phyloP scores from a whole-genome alignment of 2,113 vertebrate species.

The Syngnathus floridae region DNA sequence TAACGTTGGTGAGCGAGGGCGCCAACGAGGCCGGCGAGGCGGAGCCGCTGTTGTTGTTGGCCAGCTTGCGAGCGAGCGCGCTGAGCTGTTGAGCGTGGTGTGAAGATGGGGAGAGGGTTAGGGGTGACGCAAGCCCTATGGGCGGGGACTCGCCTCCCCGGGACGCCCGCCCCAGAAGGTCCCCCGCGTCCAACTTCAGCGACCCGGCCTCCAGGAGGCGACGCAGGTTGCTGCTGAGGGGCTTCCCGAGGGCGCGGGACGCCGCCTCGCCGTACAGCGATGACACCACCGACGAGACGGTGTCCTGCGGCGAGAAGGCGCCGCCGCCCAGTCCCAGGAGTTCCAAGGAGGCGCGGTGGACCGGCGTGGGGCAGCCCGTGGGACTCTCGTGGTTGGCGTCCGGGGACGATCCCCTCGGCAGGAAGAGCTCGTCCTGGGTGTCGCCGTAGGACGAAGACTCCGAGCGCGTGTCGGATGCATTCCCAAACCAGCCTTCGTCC shows the following conservation, averaged over 20 bases:
- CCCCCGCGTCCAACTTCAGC: conserved; percentile 79
- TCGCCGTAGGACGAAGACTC: conserved; percentile 95
- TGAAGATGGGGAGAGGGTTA: conserved; percentile 85
- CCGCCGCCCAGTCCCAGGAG: conserved; percentile 81
- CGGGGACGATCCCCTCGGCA: conserved; percentile 72
- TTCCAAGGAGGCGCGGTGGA: conserved; percentile 81
- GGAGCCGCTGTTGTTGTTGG: conserved; percentile 71
- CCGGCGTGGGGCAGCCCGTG: conserved; percentile 88
- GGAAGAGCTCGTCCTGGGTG: conserved; percentile 83
- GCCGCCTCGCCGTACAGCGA: conserved; percentile 86
- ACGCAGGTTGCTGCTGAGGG: conserved; percentile 91
- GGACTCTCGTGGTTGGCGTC: conserved; percentile 84
- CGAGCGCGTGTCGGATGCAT: conserved; percentile 90
- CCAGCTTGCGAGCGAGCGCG: conserved; percentile 90
- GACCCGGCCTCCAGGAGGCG: conserved; percentile 92
- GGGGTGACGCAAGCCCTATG: conserved; percentile 70
- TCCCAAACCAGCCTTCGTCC: conserved; percentile 93
- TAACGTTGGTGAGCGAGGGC: conserved; percentile 61
- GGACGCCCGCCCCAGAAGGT: conserved; percentile 64
- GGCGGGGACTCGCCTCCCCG: conserved; percentile 78
- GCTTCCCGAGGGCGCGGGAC: conserved; percentile 79
- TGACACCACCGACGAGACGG: conserved; percentile 84
- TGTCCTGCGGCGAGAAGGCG: conserved; percentile 77
- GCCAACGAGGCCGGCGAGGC: conserved; percentile 68
- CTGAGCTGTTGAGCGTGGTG: conserved; percentile 95